A percentile compares a stretch with the other conserved stretches of the same genome.
These are phyloP conservation scores for Corapipo altera DNA, from an alignment of 2,113 vertebrate genomes.

Conservation along the genomic window DNA sequence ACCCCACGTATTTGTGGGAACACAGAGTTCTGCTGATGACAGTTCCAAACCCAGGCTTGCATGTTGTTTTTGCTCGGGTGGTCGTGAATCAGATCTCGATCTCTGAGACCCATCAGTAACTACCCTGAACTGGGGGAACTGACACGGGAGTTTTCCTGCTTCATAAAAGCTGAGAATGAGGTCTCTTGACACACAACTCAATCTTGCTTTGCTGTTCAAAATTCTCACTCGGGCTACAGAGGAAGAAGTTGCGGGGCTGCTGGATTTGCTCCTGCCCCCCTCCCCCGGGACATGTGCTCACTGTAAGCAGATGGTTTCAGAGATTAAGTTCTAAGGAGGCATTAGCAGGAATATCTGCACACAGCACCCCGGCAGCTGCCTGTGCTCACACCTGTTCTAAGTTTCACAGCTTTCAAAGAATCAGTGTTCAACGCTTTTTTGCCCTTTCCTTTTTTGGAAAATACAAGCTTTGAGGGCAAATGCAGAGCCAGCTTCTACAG, in stretches of 20 bases:
- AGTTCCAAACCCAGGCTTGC: neutral
- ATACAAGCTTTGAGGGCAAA: slow-evolving; percentile 15
- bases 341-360: slow-evolving; percentile 64
- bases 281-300: slow-evolving; percentile 54
- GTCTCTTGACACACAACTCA: neutral
- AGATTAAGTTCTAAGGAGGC: slow-evolving; percentile 72
- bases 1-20: neutral
- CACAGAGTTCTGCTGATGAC: neutral
- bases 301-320: slow-evolving; percentile 66
- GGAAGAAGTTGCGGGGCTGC: neutral
- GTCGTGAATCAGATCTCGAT: neutral
- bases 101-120: neutral
- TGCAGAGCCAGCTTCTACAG: neutral
- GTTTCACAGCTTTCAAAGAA: slow-evolving; percentile 72
- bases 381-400: slow-evolving; percentile 69
- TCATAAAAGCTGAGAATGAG: neutral
- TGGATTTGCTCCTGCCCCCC: neutral
- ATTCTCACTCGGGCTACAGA: neutral
- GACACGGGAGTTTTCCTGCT: neutral
- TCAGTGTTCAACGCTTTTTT: slow-evolving; percentile 57
- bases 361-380: slow-evolving; percentile 61
- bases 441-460: slow-evolving; percentile 44
- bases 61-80: neutral
- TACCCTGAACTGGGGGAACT: neutral
- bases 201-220: neutral